Percentiles rank a stretch among this genome's conserved stretches.
Conservation (phyloP, 2,113 vertebrate species). For the Sigmodon hispidus region DNA sequence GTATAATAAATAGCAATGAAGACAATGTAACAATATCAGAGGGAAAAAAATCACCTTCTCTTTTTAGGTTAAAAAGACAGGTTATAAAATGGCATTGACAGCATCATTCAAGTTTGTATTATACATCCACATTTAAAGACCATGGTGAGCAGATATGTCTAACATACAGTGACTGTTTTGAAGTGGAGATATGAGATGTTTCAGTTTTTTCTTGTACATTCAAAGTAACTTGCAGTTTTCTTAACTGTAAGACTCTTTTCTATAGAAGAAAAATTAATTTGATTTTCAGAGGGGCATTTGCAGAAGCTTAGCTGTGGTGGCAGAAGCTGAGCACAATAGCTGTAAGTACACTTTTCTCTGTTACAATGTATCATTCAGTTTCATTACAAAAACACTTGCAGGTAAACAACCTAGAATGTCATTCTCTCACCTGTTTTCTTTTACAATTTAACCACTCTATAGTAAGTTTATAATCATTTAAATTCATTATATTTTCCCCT, state of each 20-base stretch:
- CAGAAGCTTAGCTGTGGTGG: not conserved
- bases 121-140: not conserved
- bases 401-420: not conserved
- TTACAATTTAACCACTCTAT: not conserved
- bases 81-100: not conserved
- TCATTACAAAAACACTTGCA: slow-evolving; percentile 2
- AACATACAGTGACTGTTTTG: not conserved
- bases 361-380: not conserved
- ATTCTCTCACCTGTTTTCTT: not conserved
- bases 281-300: not conserved
- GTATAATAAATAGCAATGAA: not conserved
- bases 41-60: not conserved
- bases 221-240: slow-evolving; percentile 8
- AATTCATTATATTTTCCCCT: slow-evolving; percentile 2
- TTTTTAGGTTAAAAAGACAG: not conserved
- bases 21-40: not conserved
- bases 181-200: not conserved
- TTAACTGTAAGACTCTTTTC: not conserved
- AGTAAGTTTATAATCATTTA: not conserved
- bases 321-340: not conserved
- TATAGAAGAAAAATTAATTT: slow-evolving; percentile 20
- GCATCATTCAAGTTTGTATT: not conserved
- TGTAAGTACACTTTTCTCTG: not conserved
- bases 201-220: slow-evolving; percentile 17
- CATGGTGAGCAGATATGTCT: not conserved